Evolutionary conservation across 2,888 invertebrate species (phyloP).

Genomic region (Oligia strigilis): DNA sequence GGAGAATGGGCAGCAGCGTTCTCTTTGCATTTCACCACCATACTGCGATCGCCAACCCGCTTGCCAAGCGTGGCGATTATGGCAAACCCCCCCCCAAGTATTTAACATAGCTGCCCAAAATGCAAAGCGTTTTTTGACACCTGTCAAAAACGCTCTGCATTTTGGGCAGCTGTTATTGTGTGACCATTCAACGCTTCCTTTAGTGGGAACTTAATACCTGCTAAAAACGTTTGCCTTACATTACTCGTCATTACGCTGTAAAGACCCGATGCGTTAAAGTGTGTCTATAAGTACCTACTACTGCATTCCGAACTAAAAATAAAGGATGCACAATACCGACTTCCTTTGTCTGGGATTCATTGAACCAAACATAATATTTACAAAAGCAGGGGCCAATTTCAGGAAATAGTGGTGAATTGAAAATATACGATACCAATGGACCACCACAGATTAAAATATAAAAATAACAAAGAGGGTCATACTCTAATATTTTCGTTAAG

Average conservation of each 20-base stretch:
- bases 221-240: slow-evolving; percentile 8
- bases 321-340: slow-evolving; percentile 53
- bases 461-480: slow-evolving; percentile 25
- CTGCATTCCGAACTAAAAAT: slow-evolving; percentile 51
- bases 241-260: not conserved
- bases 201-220: not conserved
- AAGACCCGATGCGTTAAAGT: not conserved
- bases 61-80: too few species aligned
- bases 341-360: slow-evolving; percentile 66
- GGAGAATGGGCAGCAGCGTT: too few species aligned
- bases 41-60: too few species aligned
- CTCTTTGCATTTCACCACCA: too few species aligned
- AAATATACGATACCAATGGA: slow-evolving; percentile 74
- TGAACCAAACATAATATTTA: slow-evolving; percentile 73
- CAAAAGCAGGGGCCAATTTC: slow-evolving; percentile 69
- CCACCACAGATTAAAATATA: slow-evolving; percentile 68
- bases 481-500: not conserved
- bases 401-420: slow-evolving; percentile 77
- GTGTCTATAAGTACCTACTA: slow-evolving; percentile 15
- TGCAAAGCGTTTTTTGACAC: too few species aligned
- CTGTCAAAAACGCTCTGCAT: too few species aligned
- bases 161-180: not conserved
- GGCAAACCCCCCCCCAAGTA: too few species aligned
- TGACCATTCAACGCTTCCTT: not conserved
- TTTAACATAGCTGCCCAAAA: too few species aligned